These are phyloP conservation scores for Dione juno DNA, from an alignment of 2,888 invertebrate genomes.

Conservation along the genomic window DNA sequence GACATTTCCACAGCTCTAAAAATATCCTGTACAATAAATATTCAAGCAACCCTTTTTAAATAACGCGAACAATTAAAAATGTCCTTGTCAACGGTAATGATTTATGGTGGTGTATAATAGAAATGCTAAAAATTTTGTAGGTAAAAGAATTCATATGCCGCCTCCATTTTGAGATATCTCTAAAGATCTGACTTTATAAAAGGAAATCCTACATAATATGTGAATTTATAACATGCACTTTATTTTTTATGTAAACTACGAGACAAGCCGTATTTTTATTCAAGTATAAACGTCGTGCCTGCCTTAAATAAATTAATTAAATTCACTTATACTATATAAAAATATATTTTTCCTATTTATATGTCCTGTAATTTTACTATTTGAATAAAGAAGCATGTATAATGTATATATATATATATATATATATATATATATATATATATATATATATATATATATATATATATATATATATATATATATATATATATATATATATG, in stretches of 20 bases:
- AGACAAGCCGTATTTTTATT: background rate
- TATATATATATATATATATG: too few species aligned
- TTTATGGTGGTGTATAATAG: constrained; percentile 56
- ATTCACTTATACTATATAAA: background rate
- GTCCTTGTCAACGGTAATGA: constrained; percentile 55
- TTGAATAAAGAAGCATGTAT: too few species aligned
- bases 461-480: too few species aligned
- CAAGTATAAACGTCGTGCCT: background rate
- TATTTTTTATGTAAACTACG: background rate
- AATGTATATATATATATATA: too few species aligned
- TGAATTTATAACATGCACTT: background rate
- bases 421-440: too few species aligned
- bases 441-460: too few species aligned
- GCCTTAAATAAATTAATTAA: too few species aligned
- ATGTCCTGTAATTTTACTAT: too few species aligned
- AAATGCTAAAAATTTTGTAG: constrained; percentile 51
- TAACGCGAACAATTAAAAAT: constrained; percentile 51
- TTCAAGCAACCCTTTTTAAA: constrained; percentile 37
- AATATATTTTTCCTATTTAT: too few species aligned
- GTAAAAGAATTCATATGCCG: background rate
- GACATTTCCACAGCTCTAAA: background rate
- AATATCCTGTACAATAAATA: constrained; percentile 29
- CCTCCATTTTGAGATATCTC: background rate
- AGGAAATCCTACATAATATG: background rate
- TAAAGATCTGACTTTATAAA: background rate